Evolutionary conservation across 2,113 vertebrate genomes (phyloP).

Genomic region (Apodemus speciosus): DNA sequence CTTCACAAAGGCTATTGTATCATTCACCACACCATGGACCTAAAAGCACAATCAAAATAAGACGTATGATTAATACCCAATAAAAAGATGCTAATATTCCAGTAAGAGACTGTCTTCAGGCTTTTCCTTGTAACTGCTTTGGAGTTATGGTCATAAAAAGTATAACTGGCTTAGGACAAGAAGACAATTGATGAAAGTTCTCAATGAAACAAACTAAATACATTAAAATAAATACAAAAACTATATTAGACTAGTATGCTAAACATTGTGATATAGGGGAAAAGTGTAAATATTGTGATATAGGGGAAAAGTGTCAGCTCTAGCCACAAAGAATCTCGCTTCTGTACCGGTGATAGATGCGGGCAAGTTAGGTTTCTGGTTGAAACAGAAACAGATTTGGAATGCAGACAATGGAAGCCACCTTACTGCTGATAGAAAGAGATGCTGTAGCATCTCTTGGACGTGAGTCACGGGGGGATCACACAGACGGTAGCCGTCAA

Average conservation of each 20-base stretch:
- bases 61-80: neutral
- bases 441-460: neutral
- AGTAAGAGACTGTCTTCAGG: neutral
- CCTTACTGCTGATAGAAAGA: neutral
- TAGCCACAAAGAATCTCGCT: neutral
- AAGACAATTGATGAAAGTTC: neutral
- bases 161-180: neutral
- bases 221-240: neutral
- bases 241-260: neutral
- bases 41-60: slow-evolving; percentile 76
- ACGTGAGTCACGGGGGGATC: neutral
- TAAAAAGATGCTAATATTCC: neutral
- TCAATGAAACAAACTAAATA: neutral
- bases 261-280: neutral
- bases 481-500: neutral
- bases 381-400: neutral
- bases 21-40: slow-evolving; percentile 96
- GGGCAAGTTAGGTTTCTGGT: neutral
- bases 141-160: neutral
- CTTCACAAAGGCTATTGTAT: slow-evolving; percentile 96
- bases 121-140: neutral
- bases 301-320: neutral
- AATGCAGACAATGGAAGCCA: neutral
- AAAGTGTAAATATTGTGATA: neutral
- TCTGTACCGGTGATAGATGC: neutral